Evolutionary conservation across 1,140 invertebrate genomes (phyloP).

Genomic region (Papilio xuthus): DNA sequence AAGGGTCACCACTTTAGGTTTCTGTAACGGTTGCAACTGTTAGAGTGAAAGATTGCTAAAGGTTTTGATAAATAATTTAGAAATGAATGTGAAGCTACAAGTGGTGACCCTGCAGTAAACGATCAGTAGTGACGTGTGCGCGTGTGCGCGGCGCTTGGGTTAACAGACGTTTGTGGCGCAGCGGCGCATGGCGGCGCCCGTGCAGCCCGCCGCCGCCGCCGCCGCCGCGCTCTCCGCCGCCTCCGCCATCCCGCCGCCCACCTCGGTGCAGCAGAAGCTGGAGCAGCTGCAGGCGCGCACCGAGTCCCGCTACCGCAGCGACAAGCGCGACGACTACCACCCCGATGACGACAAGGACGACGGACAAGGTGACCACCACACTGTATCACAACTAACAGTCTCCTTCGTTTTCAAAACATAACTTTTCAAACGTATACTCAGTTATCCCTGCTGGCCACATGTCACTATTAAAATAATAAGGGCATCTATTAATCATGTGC

Average conservation of each 20-base stretch:
- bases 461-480: too few relatives aligned
- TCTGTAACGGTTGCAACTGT: background rate
- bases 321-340: slow-evolving; percentile 61
- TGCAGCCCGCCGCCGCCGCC: slow-evolving; percentile 75
- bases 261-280: slow-evolving; percentile 75
- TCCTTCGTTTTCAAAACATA: too few relatives aligned
- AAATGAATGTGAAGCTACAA: background rate
- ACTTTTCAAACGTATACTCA: too few relatives aligned
- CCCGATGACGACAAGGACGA: slow-evolving; percentile 73
- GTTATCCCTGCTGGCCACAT: too few relatives aligned
- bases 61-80: background rate
- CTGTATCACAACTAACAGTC: too few relatives aligned
- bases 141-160: slow-evolving; percentile 25
- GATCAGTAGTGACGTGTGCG: slow-evolving; percentile 40
- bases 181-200: slow-evolving; percentile 73
- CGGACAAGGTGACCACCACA: slow-evolving; percentile 56
- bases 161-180: slow-evolving; percentile 67
- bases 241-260: slow-evolving; percentile 75
- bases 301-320: slow-evolving; percentile 62
- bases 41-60: background rate
- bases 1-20: background rate
- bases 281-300: slow-evolving; percentile 72
- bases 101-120: background rate
- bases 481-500: too few relatives aligned
- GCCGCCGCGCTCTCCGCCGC: slow-evolving; percentile 73